A percentile compares a stretch with the other conserved stretches of the same genome.
Conservation (phyloP, 2,888 invertebrate genomes). For the Ormyrus thymus region DNA sequence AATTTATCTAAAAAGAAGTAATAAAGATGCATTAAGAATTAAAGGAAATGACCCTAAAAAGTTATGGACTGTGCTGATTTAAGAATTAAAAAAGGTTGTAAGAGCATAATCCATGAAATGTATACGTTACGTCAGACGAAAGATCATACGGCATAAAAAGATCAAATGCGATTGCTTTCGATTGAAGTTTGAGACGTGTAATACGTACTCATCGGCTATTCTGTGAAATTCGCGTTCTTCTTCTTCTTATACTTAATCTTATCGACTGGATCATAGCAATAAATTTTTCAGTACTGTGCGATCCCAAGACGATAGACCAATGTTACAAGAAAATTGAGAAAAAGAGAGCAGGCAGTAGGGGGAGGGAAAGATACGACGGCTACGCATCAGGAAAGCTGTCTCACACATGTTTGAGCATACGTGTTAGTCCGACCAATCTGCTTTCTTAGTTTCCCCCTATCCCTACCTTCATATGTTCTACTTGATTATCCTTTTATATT, state of each 20-base stretch:
- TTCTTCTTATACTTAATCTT: not conserved
- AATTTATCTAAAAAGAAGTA: too few relatives aligned
- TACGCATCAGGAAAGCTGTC: conserved; percentile 1
- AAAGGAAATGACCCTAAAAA: too few relatives aligned
- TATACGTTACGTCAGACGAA: not conserved
- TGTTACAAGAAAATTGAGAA: not conserved
- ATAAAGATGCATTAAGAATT: too few relatives aligned
- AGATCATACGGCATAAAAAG: not conserved
- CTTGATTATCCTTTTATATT: not conserved
- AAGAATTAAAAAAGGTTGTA: too few relatives aligned
- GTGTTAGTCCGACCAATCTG: not conserved
- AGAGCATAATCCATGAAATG: not conserved
- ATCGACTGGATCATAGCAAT: not conserved
- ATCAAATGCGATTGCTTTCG: not conserved
- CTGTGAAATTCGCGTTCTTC: not conserved
- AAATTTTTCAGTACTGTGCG: not conserved
- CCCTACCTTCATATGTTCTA: not conserved
- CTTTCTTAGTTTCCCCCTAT: not conserved
- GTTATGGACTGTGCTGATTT: too few relatives aligned
- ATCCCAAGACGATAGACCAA: not conserved
- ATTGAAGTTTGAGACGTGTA: not conserved
- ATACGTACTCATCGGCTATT: not conserved
- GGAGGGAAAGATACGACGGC: not conserved
- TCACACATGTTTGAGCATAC: not conserved
- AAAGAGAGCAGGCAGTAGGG: not conserved